A percentile compares a stretch with the other conserved stretches of the same genome.
Evolutionary conservation across 2,888 invertebrate genomes (phyloP).

Genomic region (Polydrusus tereticollis): DNA sequence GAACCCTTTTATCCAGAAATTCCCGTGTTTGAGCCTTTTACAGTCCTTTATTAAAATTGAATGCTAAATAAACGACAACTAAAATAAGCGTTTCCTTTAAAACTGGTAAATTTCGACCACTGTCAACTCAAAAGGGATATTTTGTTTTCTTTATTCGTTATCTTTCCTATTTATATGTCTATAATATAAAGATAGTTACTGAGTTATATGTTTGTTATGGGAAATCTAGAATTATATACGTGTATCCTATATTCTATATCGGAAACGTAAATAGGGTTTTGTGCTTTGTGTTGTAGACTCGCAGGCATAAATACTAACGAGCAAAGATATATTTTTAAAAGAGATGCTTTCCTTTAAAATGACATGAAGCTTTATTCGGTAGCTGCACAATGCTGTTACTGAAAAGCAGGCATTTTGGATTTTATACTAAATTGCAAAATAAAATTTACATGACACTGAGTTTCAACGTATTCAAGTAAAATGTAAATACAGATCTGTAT

Average conservation of each 20-base stretch:
- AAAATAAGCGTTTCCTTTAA: neutral
- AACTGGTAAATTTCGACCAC: neutral
- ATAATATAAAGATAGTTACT: conserved; percentile 24
- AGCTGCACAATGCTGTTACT: neutral
- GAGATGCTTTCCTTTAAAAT: conserved; percentile 23
- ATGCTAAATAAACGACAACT: neutral
- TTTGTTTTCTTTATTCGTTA: conserved; percentile 38
- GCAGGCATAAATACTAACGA: conserved; percentile 23
- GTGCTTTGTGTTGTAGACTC: conserved; percentile 18
- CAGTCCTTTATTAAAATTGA: no score
- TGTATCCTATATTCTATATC: conserved; percentile 12
- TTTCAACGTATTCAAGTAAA: neutral
- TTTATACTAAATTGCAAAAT: neutral
- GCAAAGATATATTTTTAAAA: conserved; percentile 18
- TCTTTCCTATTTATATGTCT: conserved; percentile 39
- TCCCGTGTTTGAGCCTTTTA: no score
- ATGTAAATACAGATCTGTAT: conserved; percentile 1
- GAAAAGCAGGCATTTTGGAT: neutral
- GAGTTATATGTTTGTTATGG: conserved; percentile 38
- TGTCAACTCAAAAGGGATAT: conserved; percentile 5
- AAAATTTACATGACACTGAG: neutral
- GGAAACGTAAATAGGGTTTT: conserved; percentile 15
- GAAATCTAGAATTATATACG: conserved; percentile 21
- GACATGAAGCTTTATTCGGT: conserved; percentile 4
- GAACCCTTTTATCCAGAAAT: no score